A percentile compares a stretch with the other conserved stretches of the same genome.
Conservation (phyloP, 64 coral and sea anemone species). For the Anthopleura sola region DNA sequence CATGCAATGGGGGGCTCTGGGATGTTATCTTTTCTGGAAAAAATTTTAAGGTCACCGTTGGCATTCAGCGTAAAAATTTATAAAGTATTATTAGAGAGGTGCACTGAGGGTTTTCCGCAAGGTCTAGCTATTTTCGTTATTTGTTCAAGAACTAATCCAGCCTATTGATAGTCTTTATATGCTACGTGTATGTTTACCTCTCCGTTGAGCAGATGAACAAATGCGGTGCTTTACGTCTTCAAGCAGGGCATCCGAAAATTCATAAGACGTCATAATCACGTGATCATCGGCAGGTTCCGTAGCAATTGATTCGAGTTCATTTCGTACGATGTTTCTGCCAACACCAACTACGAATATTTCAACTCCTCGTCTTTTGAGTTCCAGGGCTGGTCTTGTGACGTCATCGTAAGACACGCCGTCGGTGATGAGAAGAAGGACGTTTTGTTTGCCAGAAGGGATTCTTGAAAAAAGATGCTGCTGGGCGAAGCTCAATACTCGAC, state of each 20-base stretch:
- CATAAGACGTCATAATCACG: conserved; percentile 44
- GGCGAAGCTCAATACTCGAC: conserved; percentile 37
- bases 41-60: not conserved
- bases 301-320: conserved; percentile 48
- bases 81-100: not conserved
- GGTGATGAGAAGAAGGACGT: conserved; percentile 43
- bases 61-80: not conserved
- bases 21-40: not conserved
- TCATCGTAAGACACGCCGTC: conserved; percentile 53
- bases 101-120: not conserved
- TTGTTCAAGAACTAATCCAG: no score
- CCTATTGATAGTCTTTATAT: not conserved
- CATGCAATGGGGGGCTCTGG: not conserved
- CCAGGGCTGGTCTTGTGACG: conserved; percentile 34
- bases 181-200: conserved; percentile 19
- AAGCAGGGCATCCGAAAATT: conserved; percentile 20
- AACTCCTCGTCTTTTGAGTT: conserved; percentile 44
- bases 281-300: conserved; percentile 41
- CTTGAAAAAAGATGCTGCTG: conserved; percentile 44
- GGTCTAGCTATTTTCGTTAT: not conserved
- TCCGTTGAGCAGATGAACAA: conserved; percentile 19
- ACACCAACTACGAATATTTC: conserved; percentile 56
- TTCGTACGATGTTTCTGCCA: conserved; percentile 19
- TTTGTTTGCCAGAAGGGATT: conserved; percentile 38
- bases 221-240: conserved; percentile 28